phyloP scores from a whole-genome alignment of 1,140 invertebrate species.

The Eufriesea mexicana region DNA sequence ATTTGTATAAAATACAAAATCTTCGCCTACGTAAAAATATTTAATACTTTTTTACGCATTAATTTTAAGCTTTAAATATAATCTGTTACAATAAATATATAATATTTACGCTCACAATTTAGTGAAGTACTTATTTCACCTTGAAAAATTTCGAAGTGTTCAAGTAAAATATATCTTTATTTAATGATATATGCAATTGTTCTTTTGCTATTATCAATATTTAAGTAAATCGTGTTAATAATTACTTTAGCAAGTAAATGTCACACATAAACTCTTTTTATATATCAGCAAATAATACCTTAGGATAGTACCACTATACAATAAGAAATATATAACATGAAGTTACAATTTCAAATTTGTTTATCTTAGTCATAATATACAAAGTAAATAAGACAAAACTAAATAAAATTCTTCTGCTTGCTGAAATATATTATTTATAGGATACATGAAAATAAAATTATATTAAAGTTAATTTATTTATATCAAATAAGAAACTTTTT shows the following conservation, averaged over 20 bases:
- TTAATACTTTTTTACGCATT: neutral
- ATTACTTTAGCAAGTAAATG: neutral
- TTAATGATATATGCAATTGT: neutral
- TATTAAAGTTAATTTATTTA: slow-evolving; percentile 11
- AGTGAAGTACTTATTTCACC: neutral
- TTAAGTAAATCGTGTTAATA: neutral
- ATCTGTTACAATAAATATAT: slow-evolving; percentile 19
- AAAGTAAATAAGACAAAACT: slow-evolving; percentile 4
- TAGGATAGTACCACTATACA: neutral
- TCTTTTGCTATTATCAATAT: neutral
- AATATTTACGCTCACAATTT: slow-evolving; percentile 3
- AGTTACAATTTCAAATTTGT: neutral
- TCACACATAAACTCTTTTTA: neutral
- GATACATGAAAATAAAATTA: slow-evolving; percentile 31
- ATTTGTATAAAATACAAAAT: slow-evolving; percentile 10
- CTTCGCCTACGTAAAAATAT: neutral
- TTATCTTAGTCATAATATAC: neutral
- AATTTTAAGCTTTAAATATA: neutral
- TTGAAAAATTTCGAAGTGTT: neutral
- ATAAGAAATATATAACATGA: neutral
- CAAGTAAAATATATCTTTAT: neutral
- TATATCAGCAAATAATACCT: neutral
- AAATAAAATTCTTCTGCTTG: slow-evolving; percentile 1
- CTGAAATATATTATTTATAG: slow-evolving; percentile 24
- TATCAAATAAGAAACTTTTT: neutral